Conservation (phyloP, 2,113 vertebrate species). For the Hymenochirus boettgeri region DNA sequence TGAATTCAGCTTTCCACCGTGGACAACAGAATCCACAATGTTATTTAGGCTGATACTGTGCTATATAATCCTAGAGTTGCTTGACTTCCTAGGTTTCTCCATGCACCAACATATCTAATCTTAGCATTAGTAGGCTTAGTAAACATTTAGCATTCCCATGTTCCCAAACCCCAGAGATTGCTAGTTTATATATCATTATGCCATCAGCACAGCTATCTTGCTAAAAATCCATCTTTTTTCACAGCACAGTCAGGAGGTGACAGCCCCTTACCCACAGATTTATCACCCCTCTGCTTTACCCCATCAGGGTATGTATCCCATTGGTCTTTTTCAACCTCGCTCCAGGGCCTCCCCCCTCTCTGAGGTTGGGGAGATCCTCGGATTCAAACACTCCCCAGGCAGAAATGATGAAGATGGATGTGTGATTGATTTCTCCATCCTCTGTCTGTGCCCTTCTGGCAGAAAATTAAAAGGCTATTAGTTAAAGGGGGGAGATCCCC, state of each 20-base stretch:
- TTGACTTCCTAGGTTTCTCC: neutral
- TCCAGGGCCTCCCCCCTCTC: constrained; percentile 53
- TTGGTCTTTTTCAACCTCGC: constrained; percentile 46
- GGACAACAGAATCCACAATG: too few species aligned
- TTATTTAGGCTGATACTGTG: too few species aligned
- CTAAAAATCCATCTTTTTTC: constrained; percentile 11
- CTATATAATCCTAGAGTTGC: neutral
- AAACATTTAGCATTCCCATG: neutral
- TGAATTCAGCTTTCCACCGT: too few species aligned
- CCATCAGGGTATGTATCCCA: constrained; percentile 36
- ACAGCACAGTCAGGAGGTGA: constrained; percentile 9
- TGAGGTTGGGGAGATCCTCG: constrained; percentile 57
- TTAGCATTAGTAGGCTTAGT: neutral
- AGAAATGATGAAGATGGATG: constrained; percentile 79
- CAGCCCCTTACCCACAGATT: constrained; percentile 23
- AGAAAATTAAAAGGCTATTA: constrained; percentile 85
- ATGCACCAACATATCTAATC: neutral
- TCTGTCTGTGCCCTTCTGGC: constrained; percentile 69
- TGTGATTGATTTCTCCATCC: constrained; percentile 75
- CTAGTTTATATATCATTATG: neutral
- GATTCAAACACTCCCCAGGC: constrained; percentile 67
- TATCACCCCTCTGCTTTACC: constrained; percentile 29
- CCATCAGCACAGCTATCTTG: neutral
- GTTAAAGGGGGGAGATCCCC: constrained; percentile 77
- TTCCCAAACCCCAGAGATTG: neutral